phyloP scores from a whole-genome alignment of 2,113 vertebrate species.

The Capreolus pygargus region DNA sequence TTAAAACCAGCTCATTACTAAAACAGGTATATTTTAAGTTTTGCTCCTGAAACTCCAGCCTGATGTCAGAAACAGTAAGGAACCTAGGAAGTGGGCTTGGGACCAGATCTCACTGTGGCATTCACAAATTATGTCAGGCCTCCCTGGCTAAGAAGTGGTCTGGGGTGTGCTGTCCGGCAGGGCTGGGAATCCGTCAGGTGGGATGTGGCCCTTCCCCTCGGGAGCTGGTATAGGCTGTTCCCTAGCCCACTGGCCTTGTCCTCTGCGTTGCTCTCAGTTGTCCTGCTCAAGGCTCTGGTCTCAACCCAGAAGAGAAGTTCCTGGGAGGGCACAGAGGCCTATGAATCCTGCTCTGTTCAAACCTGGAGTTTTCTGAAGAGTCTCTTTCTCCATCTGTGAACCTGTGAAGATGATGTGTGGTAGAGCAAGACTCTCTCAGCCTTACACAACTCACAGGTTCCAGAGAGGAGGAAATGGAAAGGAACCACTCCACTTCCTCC shows the following conservation, averaged over 20 bases:
- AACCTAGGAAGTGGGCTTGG: neutral
- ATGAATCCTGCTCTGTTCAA: neutral
- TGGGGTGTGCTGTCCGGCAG: neutral
- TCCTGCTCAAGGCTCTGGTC: neutral
- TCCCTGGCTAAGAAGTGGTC: neutral
- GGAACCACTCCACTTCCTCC: constrained; percentile 80
- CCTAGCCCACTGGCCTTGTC: neutral
- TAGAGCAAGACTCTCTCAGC: constrained; percentile 43
- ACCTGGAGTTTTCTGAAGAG: neutral
- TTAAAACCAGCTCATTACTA: constrained; percentile 13
- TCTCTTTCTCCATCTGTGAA: constrained; percentile 37
- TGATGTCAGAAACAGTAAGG: neutral
- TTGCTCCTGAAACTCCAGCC: neutral
- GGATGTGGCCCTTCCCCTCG: neutral
- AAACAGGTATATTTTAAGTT: constrained; percentile 33
- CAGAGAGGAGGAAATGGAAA: constrained; percentile 80
- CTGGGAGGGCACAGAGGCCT: neutral
- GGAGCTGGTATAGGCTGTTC: neutral
- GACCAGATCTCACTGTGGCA: neutral
- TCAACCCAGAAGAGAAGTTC: neutral
- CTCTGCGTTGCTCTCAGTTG: neutral
- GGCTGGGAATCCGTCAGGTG: neutral
- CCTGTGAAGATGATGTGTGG: neutral
- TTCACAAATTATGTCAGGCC: neutral
- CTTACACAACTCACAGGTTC: constrained; percentile 51